Conservation (phyloP, 1,140 invertebrate genomes). For the Dinoponera quadriceps region DNA sequence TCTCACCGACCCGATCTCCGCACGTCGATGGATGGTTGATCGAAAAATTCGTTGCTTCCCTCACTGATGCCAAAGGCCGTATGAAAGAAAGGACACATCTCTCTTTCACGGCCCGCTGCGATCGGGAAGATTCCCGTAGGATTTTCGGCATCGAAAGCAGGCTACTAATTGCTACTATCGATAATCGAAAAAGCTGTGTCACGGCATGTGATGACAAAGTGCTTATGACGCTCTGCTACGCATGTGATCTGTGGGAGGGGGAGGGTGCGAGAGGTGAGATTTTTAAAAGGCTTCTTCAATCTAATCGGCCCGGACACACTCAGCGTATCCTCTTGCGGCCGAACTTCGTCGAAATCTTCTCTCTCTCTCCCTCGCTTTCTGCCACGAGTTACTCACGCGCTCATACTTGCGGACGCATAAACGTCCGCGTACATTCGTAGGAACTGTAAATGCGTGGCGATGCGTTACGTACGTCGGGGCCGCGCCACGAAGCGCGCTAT, state of each 20-base stretch:
- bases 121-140: too few relatives aligned
- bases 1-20: not conserved
- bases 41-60: not conserved
- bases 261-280: too few relatives aligned
- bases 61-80: not conserved
- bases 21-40: not conserved
- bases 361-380: not conserved
- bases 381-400: not conserved
- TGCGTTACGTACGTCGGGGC: slow-evolving; percentile 76
- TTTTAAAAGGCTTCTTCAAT: not conserved
- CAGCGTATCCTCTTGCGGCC: too few relatives aligned
- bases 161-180: not conserved
- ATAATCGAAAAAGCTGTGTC: not conserved
- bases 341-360: not conserved
- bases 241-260: too few relatives aligned
- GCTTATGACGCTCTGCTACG: too few relatives aligned
- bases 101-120: too few relatives aligned
- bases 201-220: not conserved
- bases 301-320: not conserved
- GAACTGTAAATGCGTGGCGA: slow-evolving; percentile 65
- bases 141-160: too few relatives aligned
- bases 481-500: slow-evolving; percentile 80
- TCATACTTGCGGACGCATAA: slow-evolving; percentile 37
- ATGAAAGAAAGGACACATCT: not conserved
- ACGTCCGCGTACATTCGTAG: slow-evolving; percentile 46